A percentile compares a stretch with the other conserved stretches of the same genome.
These are phyloP conservation scores for Odontomyia ornata DNA, from an alignment of 2,888 invertebrate genomes.

Conservation along the genomic window DNA sequence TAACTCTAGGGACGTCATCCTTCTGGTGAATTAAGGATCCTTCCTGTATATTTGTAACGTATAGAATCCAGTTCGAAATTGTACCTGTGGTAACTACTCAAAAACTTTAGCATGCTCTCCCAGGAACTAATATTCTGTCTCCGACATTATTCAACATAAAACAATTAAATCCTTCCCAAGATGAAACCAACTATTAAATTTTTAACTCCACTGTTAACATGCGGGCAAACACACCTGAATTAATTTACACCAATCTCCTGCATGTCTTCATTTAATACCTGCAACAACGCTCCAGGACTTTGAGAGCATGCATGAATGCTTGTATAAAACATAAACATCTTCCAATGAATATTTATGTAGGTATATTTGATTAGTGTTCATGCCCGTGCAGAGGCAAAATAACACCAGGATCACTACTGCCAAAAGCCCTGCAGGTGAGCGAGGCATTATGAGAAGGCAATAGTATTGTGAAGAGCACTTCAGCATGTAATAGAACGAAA, in stretches of 20 bases:
- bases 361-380: conserved; percentile 24
- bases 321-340: conserved; percentile 16
- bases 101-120: not conserved
- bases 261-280: not conserved
- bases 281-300: conserved; percentile 11
- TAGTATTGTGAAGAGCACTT: not conserved
- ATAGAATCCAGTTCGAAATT: not conserved
- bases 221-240: not conserved
- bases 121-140: too few species aligned
- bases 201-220: not conserved
- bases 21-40: too few species aligned
- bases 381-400: not conserved
- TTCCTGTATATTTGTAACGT: not conserved
- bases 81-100: not conserved
- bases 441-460: not conserved
- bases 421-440: not conserved
- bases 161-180: too few species aligned
- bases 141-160: too few species aligned
- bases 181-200: not conserved
- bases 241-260: not conserved
- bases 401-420: not conserved
- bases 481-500: not conserved
- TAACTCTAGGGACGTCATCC: too few species aligned
- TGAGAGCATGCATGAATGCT: not conserved
- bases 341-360: conserved; percentile 26